These are phyloP conservation scores for Halocaridina rubra DNA, from an alignment of 2,888 invertebrate species.

Conservation along the genomic window DNA sequence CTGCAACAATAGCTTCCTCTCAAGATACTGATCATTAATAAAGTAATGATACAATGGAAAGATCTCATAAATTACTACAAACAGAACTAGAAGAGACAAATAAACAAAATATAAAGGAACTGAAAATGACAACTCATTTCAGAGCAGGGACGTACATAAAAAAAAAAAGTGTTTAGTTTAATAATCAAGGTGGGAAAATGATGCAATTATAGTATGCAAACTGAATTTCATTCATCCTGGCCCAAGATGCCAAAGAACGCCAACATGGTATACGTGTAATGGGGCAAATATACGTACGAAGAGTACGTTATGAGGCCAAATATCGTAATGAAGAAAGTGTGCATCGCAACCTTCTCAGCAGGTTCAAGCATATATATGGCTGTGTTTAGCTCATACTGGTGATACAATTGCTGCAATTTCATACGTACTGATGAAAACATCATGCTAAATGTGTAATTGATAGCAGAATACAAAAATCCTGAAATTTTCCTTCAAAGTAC, in stretches of 20 bases:
- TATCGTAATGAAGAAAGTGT: constrained; percentile 71
- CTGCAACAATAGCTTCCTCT: too few species aligned
- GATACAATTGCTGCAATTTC: constrained; percentile 66
- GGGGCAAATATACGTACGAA: constrained; percentile 73
- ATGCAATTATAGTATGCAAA: background rate
- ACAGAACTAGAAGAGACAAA: background rate
- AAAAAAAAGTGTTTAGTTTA: background rate
- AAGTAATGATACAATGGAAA: too few species aligned
- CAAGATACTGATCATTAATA: background rate
- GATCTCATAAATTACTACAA: background rate
- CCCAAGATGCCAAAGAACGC: constrained; percentile 65
- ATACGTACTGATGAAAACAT: constrained; percentile 28
- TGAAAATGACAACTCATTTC: background rate
- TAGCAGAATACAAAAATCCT: background rate
- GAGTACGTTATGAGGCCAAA: constrained; percentile 70
- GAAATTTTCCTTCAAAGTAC: too few species aligned
- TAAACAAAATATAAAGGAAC: background rate
- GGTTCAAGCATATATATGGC: constrained; percentile 73
- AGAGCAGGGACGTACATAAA: background rate
- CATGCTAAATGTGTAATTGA: background rate
- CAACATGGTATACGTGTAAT: constrained; percentile 69
- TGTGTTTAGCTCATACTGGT: constrained; percentile 72
- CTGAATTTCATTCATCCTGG: background rate
- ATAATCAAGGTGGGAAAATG: background rate
- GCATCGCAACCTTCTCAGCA: constrained; percentile 70